Evolutionary conservation across 2,797 vertebrate species (phyloP), one percentile per base, ranked within the genome.

Genomic region (Myotis vivesi): DNA sequence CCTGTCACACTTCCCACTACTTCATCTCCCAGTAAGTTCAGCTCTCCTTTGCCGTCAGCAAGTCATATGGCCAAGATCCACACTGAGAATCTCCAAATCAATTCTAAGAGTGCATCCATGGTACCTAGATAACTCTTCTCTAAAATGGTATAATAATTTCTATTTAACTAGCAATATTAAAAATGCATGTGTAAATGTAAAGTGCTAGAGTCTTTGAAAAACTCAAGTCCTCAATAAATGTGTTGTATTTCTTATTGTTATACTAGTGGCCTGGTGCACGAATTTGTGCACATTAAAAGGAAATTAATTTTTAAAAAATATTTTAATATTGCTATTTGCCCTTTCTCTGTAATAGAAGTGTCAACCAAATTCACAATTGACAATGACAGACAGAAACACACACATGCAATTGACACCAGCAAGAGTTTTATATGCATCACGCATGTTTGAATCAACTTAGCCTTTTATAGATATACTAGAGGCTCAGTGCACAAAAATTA

Each of bases 131-230:
- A 68, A 68, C 73, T 72, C 36, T 46, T 46, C n/a, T 53, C 17
- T 73, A 57, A 76, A 83, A 68, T 4, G 25, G 38, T 4, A 36
- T 28, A 69, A 75, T 51, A 85, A 36, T 38, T 75, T 82, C 16
- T 62, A n/a, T 51, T 85, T 71, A 28, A 87, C 12, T 59, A 82
- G 33, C 30, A 93, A 59, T 68, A 33, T 13, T 41, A 59, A 30
- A 85, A 62, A 51, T 49, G 3, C 12, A 49, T 41, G 16, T 69
- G 10, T 13, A 9, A 62, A 6, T 36, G 8, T 53, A 51, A 51
- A 73, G 9, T 19, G 62, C 8, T 12, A n/a, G 15, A 77, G 25
- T 62, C 46, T 16, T 68, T 73, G 20, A 46, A 66, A 72, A 86
- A 72, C 30, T 22, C 9, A 81, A 69, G 8, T 11, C 80, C 36